These are phyloP conservation scores for Ptilodon capucinus DNA, from an alignment of 2,888 invertebrate species.

Conservation along the genomic window DNA sequence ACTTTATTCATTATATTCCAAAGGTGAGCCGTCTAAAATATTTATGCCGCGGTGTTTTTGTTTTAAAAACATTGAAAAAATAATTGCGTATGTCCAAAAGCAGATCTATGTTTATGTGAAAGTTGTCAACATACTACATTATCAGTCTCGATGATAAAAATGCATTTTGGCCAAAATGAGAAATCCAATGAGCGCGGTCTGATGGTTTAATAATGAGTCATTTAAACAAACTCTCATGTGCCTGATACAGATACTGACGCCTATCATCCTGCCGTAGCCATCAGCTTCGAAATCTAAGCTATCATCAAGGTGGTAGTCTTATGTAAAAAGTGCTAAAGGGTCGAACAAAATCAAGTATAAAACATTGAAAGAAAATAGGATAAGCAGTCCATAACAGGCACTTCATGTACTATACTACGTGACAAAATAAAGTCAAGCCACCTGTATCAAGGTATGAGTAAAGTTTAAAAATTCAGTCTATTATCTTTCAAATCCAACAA, in stretches of 20 bases:
- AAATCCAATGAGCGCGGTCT: constrained; percentile 68
- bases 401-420: constrained; percentile 50
- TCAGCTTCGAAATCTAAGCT: too few relatives aligned
- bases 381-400: constrained; percentile 44
- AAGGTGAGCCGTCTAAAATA: constrained; percentile 80
- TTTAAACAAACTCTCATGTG: constrained; percentile 55
- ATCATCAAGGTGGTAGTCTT: too few relatives aligned
- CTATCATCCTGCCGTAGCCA: constrained; percentile 6
- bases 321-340: neutral
- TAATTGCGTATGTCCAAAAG: constrained; percentile 71
- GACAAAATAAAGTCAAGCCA: constrained; percentile 64
- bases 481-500: constrained; percentile 67
- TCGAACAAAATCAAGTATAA: neutral
- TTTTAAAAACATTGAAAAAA: constrained; percentile 71
- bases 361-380: constrained; percentile 5
- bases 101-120: constrained; percentile 73
- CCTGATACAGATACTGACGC: constrained; percentile 67
- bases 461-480: constrained; percentile 77
- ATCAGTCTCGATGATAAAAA: constrained; percentile 80
- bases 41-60: constrained; percentile 67
- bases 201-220: constrained; percentile 42
- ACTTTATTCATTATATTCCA: constrained; percentile 64
- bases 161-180: constrained; percentile 80
- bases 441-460: constrained; percentile 76
- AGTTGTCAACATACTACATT: constrained; percentile 73